Percentiles rank a stretch among this genome's conserved stretches.
phyloP scores from a whole-genome alignment of 2,113 vertebrate genomes.

The Piliocolobus tephrosceles region DNA sequence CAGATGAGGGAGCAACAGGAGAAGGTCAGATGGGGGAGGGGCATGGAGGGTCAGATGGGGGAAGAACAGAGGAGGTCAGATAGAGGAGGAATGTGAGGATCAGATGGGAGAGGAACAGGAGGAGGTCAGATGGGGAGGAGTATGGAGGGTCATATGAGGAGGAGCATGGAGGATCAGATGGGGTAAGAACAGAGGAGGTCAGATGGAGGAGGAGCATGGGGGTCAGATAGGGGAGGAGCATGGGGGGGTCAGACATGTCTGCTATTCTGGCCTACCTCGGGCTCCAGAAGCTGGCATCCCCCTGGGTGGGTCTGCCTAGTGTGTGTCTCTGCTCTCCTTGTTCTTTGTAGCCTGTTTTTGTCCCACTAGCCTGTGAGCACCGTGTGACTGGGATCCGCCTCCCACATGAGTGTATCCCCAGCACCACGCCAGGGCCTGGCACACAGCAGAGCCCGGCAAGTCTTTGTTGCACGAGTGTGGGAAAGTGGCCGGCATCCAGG shows the following conservation, averaged over 20 bases:
- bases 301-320: neutral
- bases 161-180: neutral
- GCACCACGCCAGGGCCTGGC: neutral
- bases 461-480: rapidly evolving
- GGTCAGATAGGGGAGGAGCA: neutral
- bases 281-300: neutral
- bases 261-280: neutral
- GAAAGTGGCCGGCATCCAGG: neutral
- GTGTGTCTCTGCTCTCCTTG: neutral
- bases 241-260: neutral
- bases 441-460: too few species aligned
- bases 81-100: too few species aligned
- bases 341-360: neutral
- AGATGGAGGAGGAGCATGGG: neutral
- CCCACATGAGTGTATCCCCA: neutral
- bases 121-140: too few species aligned
- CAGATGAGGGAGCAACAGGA: too few species aligned
- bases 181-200: too few species aligned
- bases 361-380: neutral
- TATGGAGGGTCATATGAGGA: too few species aligned
- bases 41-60: too few species aligned
- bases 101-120: too few species aligned
- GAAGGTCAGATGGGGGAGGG: too few species aligned
- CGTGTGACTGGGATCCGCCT: rapidly evolving
- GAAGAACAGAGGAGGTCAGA: too few species aligned